These are phyloP conservation scores for Poecilia velifera DNA, from an alignment of 2,797 vertebrate genomes.

Conservation along the genomic window DNA sequence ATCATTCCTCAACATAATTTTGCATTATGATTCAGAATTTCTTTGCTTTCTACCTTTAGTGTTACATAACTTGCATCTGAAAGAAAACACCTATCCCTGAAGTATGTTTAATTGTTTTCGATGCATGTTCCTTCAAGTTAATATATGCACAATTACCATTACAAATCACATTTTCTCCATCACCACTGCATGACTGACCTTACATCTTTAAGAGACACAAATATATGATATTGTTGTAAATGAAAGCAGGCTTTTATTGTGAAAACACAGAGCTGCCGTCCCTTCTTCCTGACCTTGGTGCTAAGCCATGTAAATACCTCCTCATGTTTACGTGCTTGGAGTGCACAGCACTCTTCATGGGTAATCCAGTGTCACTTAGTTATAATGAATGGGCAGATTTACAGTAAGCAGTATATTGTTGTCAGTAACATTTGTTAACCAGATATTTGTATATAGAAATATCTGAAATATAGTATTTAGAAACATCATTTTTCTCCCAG, in stretches of 20 bases:
- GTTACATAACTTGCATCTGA: background rate
- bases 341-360: background rate
- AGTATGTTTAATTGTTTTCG: background rate
- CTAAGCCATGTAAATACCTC: conserved; percentile 23
- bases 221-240: background rate
- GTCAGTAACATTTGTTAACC: background rate
- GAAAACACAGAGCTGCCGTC: conserved; percentile 6
- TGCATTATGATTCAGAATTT: background rate
- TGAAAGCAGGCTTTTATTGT: background rate
- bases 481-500: background rate
- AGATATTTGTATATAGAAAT: background rate
- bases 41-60: background rate
- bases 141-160: background rate
- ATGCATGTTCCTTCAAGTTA: background rate
- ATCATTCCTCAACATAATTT: background rate
- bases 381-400: conserved; percentile 21
- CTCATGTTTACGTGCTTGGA: conserved; percentile 32
- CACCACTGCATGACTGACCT: background rate
- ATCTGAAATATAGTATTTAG: background rate
- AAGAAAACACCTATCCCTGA: background rate
- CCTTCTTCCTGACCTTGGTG: conserved; percentile 30
- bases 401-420: conserved; percentile 1
- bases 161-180: background rate
- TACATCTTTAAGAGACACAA: background rate
- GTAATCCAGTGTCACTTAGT: conserved; percentile 36